These are phyloP conservation scores for Orthonychiurus folsomi DNA, from an alignment of 2,888 invertebrate species.

Conservation along the genomic window DNA sequence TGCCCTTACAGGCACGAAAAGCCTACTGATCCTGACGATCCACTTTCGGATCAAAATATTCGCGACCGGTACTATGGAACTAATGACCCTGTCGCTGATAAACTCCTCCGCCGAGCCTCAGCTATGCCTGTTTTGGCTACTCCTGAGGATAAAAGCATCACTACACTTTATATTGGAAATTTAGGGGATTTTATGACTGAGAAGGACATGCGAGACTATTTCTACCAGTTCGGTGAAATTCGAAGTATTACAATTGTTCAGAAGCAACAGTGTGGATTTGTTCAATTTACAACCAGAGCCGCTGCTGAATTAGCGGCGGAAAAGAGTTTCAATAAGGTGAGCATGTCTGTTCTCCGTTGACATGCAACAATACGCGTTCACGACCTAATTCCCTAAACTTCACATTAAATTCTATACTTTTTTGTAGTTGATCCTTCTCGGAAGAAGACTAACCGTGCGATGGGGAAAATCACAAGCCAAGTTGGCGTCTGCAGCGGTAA, in stretches of 20 bases:
- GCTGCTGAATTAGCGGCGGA: conserved; percentile 92
- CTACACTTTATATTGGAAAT: conserved; percentile 95
- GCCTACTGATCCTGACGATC: conserved; percentile 94
- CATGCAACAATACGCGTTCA: no score
- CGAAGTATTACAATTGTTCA: conserved; percentile 83
- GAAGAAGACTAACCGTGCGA: conserved; percentile 86
- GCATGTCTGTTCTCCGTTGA: no score
- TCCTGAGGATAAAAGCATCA: conserved; percentile 91
- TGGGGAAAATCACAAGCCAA: conserved; percentile 92
- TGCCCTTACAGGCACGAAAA: conserved; percentile 94
- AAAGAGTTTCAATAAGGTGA: conserved; percentile 84
- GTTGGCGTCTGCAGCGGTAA: conserved; percentile 23
- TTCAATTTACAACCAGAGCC: conserved; percentile 82
- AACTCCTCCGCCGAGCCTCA: conserved; percentile 76
- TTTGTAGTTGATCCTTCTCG: conserved; percentile 58
- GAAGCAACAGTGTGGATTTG: conserved; percentile 91
- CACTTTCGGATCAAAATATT: conserved; percentile 89
- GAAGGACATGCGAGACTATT: conserved; percentile 82
- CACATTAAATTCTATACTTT: neutral
- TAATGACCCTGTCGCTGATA: conserved; percentile 93
- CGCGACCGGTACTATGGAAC: conserved; percentile 87
- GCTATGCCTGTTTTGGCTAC: conserved; percentile 90
- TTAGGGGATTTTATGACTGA: conserved; percentile 79
- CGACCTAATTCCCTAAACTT: no score
- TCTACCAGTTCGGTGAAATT: conserved; percentile 98